These are phyloP conservation scores for Gymnosoma rotundatum DNA, from an alignment of 2,888 invertebrate species.

Conservation along the genomic window DNA sequence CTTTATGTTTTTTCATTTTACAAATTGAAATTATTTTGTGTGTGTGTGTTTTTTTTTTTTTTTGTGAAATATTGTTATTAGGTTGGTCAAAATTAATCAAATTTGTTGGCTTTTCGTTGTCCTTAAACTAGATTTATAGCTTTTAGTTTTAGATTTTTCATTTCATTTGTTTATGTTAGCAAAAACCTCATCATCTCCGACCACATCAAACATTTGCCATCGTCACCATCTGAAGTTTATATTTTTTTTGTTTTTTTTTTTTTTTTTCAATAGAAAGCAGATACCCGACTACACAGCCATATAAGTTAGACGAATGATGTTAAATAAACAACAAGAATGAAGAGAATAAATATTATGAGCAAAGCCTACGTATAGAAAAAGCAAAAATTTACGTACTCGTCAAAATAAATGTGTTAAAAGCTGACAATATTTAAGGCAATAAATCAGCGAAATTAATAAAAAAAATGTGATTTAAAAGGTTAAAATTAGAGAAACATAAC, in stretches of 20 bases:
- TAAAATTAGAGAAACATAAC: too few relatives aligned
- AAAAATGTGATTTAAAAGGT: too few relatives aligned
- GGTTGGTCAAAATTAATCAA: background rate
- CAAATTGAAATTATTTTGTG: background rate
- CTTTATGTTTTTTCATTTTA: background rate
- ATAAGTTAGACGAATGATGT: background rate
- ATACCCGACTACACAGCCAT: background rate
- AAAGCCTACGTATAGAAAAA: background rate
- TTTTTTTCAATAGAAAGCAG: background rate
- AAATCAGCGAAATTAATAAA: too few relatives aligned
- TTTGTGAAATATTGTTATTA: background rate
- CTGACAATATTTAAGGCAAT: too few relatives aligned
- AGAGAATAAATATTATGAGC: background rate
- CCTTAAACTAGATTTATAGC: conserved; percentile 1
- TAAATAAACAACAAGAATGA: background rate
- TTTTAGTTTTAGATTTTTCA: background rate
- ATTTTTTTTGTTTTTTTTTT: too few relatives aligned
- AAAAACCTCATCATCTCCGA: background rate
- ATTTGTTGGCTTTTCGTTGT: background rate
- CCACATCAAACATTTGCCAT: too few relatives aligned
- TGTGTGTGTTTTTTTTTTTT: background rate
- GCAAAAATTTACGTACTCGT: too few relatives aligned
- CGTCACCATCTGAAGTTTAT: too few relatives aligned
- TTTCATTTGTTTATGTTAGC: background rate
- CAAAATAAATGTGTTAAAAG: too few relatives aligned